Evolutionary conservation across 2,113 vertebrate species (phyloP).

Genomic region (Tragulus kanchil): DNA sequence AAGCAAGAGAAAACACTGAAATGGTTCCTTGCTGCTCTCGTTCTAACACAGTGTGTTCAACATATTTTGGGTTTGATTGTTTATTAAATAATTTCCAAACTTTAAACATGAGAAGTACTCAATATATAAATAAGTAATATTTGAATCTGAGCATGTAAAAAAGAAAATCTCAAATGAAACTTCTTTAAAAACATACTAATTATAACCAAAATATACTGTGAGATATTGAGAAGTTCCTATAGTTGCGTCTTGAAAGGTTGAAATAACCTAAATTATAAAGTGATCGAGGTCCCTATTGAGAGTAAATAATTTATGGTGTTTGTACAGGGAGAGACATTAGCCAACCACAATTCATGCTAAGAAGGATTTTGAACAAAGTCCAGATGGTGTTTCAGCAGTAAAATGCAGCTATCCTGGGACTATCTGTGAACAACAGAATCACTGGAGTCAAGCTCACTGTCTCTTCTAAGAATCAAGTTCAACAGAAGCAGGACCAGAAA

Average conservation of each 20-base stretch:
- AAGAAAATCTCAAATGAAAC: neutral
- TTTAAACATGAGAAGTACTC: slow-evolving; percentile 3
- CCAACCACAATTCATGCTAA: slow-evolving; percentile 45
- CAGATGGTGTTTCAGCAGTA: slow-evolving; percentile 65
- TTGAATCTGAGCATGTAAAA: neutral
- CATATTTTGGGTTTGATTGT: neutral
- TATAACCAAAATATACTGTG: neutral
- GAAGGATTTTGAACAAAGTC: slow-evolving; percentile 75
- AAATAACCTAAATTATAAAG: slow-evolving; percentile 72
- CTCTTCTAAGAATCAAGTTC: slow-evolving; percentile 68
- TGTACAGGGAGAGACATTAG: slow-evolving; percentile 64
- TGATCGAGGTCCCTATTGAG: slow-evolving; percentile 49
- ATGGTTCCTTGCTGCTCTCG: neutral
- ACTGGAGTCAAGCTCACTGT: slow-evolving; percentile 46
- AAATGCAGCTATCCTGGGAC: slow-evolving; percentile 53
- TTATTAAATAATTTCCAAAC: neutral
- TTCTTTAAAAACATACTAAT: slow-evolving; percentile 60
- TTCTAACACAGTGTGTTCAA: neutral
- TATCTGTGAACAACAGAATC: slow-evolving; percentile 59
- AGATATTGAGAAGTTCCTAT: slow-evolving; percentile 52
- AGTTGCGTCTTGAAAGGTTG: slow-evolving; percentile 47
- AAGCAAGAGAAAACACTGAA: slow-evolving; percentile 22
- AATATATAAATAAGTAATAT: slow-evolving; percentile 3
- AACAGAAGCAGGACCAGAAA: slow-evolving; percentile 60
- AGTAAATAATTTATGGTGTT: slow-evolving; percentile 74